A percentile compares a stretch with the other conserved stretches of the same genome.
Evolutionary conservation across 2,113 vertebrate genomes (phyloP).

Genomic region (Thermophis baileyi): DNA sequence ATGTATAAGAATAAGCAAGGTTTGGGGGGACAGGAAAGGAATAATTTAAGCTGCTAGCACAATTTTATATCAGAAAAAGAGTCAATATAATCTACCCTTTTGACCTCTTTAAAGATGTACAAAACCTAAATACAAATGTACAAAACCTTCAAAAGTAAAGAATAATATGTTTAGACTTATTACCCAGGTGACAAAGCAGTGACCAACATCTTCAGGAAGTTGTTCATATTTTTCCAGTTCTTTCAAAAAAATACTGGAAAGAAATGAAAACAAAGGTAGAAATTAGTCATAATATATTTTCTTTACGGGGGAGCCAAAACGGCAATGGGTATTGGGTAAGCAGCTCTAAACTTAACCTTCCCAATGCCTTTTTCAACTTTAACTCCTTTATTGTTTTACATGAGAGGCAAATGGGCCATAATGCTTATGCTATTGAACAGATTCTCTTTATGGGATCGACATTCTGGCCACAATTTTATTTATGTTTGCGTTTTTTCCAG

Average conservation of each 20-base stretch:
- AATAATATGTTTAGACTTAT: conserved; percentile 52
- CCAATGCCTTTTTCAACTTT: background rate
- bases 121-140: background rate
- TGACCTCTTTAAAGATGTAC: background rate
- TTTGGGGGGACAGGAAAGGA: background rate
- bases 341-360: background rate
- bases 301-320: background rate
- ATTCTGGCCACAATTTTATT: background rate
- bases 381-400: background rate
- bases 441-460: background rate
- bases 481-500: background rate
- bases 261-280: conserved; percentile 39
- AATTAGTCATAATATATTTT: conserved; percentile 39
- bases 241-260: conserved; percentile 92
- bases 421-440: background rate
- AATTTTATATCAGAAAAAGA: background rate
- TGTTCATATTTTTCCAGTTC: conserved; percentile 98
- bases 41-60: background rate
- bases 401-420: background rate
- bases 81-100: background rate
- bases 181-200: conserved; percentile 99
- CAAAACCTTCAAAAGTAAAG: conserved; percentile 40
- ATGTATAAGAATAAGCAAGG: background rate
- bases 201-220: conserved; percentile 95
- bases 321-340: background rate